Evolutionary conservation across 2,888 invertebrate genomes (phyloP), one percentile per base, ranked within the genome.

Genomic region (Microctonus hyperodae): DNA sequence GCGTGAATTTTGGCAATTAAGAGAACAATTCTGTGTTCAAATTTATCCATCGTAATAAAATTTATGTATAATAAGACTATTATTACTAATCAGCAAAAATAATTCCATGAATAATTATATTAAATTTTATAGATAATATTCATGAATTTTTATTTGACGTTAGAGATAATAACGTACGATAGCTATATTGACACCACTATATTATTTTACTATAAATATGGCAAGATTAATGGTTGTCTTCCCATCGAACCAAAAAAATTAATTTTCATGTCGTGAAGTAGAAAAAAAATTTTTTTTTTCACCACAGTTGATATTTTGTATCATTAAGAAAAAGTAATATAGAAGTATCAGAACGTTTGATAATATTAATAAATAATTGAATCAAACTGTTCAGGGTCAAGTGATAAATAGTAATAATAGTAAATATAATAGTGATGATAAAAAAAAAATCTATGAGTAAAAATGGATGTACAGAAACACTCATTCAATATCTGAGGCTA

Each of bases 191-290:
- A 60, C 48, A 48, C 48, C 23, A 31, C 4, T 13, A 33, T 33
- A 22, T 22, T 56, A 16, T 23, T 50, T 20, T 33, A 22, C n/a
- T 48, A 69, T 58, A 69, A 66, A 57, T 69, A 71, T 65, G 70
- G 71, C 71, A 72, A 71, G 69, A 70, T 65, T 55, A 64, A 69
- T 63, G 69, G 37, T 63, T 70, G 69, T 33, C 51, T 62, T 59
- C 35, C 35, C 31, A 22, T 28, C 4, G 28, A 28, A 5, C 3
- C 5, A 7, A 28, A 28, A 28, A 3, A 28, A 5, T 28, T 28
- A 28, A 28, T 28, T 7, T n/a, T n/a, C n/a, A n/a, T n/a, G n/a
- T n/a, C n/a, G n/a, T n/a, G n/a, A n/a, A 28, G 28, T 5, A 7
- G 7, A 28, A 28, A 28, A 28, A 28, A 28, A 28, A 7, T 28